Percentiles rank a stretch among this genome's conserved stretches.
Conservation (phyloP, 2,888 invertebrate genomes). For the Ceriagrion tenellum region DNA sequence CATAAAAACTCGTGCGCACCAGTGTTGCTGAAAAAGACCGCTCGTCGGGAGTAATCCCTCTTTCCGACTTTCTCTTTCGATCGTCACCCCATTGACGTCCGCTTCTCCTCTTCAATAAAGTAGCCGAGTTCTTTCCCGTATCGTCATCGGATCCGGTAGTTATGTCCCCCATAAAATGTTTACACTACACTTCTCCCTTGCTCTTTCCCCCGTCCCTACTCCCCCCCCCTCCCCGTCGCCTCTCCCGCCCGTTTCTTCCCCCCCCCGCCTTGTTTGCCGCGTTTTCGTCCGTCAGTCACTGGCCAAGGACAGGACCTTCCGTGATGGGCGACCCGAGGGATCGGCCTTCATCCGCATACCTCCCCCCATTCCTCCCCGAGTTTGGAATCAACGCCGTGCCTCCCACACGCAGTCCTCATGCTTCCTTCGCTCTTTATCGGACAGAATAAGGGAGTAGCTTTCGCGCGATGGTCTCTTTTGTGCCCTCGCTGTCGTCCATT, state of each 20-base stretch:
- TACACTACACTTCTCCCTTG: background rate
- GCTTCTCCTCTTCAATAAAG: conserved; percentile 42
- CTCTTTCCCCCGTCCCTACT: background rate
- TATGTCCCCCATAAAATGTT: conserved; percentile 56
- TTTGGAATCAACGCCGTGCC: background rate
- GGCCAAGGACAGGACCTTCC: conserved; percentile 52
- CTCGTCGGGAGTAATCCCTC: conserved; percentile 17
- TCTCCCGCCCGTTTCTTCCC: background rate
- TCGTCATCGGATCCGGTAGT: conserved; percentile 52
- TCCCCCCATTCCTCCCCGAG: background rate
- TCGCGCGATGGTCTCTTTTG: background rate
- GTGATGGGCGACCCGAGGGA: conserved; percentile 7
- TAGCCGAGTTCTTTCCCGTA: conserved; percentile 11
- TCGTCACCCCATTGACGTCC: conserved; percentile 4
- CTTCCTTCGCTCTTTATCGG: background rate
- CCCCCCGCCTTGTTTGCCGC: background rate
- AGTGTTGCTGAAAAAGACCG: background rate
- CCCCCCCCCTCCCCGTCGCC: background rate
- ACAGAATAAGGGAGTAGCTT: background rate
- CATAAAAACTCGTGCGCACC: too few species aligned
- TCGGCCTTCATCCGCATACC: background rate
- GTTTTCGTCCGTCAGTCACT: conserved; percentile 37
- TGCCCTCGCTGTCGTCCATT: background rate
- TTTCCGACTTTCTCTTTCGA: conserved; percentile 46
- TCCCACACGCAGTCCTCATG: background rate